A percentile compares a stretch with the other conserved stretches of the same genome.
Evolutionary conservation across 2,888 invertebrate genomes (phyloP).

Genomic region (Drosophila hamatofila): DNA sequence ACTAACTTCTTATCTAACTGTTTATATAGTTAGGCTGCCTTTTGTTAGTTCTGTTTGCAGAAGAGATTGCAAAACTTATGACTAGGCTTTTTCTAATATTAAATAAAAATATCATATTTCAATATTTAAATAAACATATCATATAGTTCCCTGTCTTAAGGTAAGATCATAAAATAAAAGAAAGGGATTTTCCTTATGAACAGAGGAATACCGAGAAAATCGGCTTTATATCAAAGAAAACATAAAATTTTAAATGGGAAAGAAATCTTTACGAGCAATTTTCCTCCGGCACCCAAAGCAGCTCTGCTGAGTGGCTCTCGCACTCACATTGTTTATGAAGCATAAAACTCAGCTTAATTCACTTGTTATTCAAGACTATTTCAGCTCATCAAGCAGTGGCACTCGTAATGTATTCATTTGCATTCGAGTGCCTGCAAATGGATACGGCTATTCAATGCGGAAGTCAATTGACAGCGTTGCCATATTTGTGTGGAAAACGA

Average conservation of each 20-base stretch:
- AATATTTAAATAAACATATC: too few species aligned
- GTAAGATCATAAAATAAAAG: not conserved
- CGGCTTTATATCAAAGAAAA: slow-evolving; percentile 3
- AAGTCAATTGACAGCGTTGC: slow-evolving; percentile 5
- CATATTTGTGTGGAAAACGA: slow-evolving; percentile 9
- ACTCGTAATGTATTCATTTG: slow-evolving; percentile 40
- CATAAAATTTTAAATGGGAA: not conserved
- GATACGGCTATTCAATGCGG: slow-evolving; percentile 16
- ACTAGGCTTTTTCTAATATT: not conserved
- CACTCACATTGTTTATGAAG: not conserved
- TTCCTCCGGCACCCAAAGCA: too few species aligned
- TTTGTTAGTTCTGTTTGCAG: not conserved
- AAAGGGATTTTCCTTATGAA: not conserved
- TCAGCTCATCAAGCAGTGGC: slow-evolving; percentile 16
- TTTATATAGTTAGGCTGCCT: not conserved
- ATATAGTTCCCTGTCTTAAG: not conserved
- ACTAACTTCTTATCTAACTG: not conserved
- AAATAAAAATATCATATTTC: not conserved
- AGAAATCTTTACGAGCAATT: not conserved
- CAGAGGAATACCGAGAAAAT: not conserved
- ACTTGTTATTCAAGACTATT: slow-evolving; percentile 15
- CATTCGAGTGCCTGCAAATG: slow-evolving; percentile 40
- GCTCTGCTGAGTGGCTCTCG: too few species aligned
- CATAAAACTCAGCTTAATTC: slow-evolving; percentile 4
- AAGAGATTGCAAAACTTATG: too few species aligned